Evolutionary conservation across 2,797 vertebrate genomes (phyloP).

Genomic region (Pipistrellus pygmaeus): DNA sequence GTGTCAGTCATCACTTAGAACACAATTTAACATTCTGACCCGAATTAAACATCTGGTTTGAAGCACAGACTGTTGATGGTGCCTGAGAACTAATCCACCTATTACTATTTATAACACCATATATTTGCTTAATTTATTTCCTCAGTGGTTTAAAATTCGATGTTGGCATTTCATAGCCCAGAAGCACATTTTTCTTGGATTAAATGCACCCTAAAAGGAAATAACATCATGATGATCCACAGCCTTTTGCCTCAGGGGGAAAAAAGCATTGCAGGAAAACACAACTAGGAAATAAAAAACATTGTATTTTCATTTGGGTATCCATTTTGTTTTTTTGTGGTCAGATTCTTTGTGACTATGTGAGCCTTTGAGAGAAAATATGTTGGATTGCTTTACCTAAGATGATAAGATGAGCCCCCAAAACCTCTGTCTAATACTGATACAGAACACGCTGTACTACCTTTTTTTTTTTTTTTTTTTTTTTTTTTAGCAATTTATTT

Average conservation of each 20-base stretch:
- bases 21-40: not conserved
- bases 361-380: constrained; percentile 14
- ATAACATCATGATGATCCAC: not conserved
- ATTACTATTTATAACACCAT: constrained; percentile 42
- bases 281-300: constrained; percentile 34
- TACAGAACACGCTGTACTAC: not conserved
- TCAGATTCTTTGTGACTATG: not conserved
- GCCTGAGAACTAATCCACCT: not conserved
- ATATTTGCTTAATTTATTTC: constrained; percentile 47
- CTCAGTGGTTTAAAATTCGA: constrained; percentile 35
- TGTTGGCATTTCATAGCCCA: constrained; percentile 2
- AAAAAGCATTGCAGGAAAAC: constrained; percentile 20
- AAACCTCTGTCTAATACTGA: not conserved
- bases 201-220: not conserved
- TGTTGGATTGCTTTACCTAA: not conserved
- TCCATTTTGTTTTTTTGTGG: not conserved
- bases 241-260: not conserved
- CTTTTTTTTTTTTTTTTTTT: too few species aligned
- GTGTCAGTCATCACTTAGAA: constrained; percentile 6
- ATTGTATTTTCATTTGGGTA: not conserved
- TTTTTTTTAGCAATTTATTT: not conserved
- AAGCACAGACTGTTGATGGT: constrained; percentile 39
- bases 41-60: constrained; percentile 39
- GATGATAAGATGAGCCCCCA: not conserved
- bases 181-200: constrained; percentile 28